These are phyloP conservation scores for Dendroctonus ponderosae DNA, from an alignment of 1,140 invertebrate genomes.

Conservation along the genomic window DNA sequence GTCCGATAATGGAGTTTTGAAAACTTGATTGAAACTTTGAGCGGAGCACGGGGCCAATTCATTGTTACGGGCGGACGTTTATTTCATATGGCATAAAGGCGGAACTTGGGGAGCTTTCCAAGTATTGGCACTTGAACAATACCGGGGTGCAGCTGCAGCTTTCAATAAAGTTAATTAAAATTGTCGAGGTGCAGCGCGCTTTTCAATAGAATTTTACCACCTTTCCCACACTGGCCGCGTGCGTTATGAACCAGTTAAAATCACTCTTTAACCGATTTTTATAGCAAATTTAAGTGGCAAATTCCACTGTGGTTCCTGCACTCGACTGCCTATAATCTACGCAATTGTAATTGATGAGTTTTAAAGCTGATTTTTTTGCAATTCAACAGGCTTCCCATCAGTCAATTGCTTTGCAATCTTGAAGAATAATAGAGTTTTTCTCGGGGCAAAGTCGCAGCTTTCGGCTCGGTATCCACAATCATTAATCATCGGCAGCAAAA, in stretches of 20 bases:
- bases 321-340: conserved; percentile 25
- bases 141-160: not conserved
- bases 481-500: too few species aligned
- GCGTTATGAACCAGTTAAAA: too few species aligned
- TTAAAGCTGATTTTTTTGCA: not conserved
- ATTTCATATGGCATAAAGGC: conserved; percentile 18
- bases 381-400: not conserved
- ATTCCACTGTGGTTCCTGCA: conserved; percentile 33
- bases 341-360: conserved; percentile 29
- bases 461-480: too few species aligned
- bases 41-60: conserved; percentile 6
- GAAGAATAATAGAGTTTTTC: too few species aligned
- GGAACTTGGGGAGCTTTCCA: conserved; percentile 4
- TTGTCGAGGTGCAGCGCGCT: conserved; percentile 1
- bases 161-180: conserved; percentile 12
- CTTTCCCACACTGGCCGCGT: too few species aligned
- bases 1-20: conserved; percentile 18
- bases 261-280: too few species aligned
- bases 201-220: too few species aligned
- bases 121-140: conserved; percentile 19
- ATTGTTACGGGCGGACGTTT: conserved; percentile 12
- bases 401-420: not conserved
- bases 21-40: conserved; percentile 24
- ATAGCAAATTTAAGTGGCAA: conserved; percentile 24
- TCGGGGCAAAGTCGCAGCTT: too few species aligned